phyloP scores from a whole-genome alignment of 1,140 invertebrate genomes.

The Oscheius sp. region DNA sequence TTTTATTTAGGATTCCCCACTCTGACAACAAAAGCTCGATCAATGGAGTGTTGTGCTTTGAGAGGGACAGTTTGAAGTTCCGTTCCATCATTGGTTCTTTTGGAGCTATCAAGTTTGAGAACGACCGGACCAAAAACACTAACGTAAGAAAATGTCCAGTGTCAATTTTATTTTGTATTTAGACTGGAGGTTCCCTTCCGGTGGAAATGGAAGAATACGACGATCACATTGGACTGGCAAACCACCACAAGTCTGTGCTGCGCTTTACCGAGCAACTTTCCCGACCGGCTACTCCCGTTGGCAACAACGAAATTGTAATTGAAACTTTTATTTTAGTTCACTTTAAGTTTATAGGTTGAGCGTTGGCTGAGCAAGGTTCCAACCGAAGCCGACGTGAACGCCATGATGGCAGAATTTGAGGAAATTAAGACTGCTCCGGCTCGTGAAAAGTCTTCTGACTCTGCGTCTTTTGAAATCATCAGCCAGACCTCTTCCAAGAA shows the following conservation, averaged over 20 bases:
- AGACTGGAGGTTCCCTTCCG: not conserved
- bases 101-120: not conserved
- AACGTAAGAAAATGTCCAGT: not conserved
- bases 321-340: too few relatives aligned
- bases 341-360: not conserved
- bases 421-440: not conserved
- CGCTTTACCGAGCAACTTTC: not conserved
- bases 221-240: not conserved
- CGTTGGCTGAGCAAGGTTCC: not conserved
- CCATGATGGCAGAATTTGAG: not conserved
- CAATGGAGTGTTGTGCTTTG: not conserved
- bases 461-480: not conserved
- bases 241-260: not conserved
- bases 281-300: not conserved
- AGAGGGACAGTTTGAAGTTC: not conserved
- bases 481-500: not conserved
- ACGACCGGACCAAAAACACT: not conserved
- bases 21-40: too few relatives aligned
- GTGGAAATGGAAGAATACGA: not conserved
- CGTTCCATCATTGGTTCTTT: not conserved
- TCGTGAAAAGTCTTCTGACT: not conserved
- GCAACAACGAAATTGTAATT: not conserved
- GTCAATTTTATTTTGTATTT: not conserved
- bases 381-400: not conserved
- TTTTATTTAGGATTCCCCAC: too few relatives aligned